Conservation (phyloP, 2,113 vertebrate genomes). For the Scalopus aquaticus region DNA sequence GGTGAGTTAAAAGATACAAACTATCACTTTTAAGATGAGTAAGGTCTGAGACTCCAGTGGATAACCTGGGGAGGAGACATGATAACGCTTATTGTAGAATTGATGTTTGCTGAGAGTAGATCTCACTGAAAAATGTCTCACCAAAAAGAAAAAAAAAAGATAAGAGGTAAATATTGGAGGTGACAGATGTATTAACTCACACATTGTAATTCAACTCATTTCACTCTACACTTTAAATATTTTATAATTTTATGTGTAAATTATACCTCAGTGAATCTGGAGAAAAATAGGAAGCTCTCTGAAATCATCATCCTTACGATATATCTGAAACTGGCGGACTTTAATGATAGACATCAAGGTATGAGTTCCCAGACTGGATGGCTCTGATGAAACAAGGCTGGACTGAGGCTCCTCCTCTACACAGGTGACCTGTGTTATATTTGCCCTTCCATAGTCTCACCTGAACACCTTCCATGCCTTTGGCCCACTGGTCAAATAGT, state of each 20-base stretch:
- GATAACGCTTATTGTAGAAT: no score
- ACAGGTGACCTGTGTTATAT: neutral
- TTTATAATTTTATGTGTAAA: no score
- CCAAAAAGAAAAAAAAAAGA: no score
- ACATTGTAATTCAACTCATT: neutral
- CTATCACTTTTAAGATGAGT: no score
- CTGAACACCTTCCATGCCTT: neutral
- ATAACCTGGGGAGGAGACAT: no score
- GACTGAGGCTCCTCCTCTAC: neutral
- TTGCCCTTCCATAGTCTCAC: neutral
- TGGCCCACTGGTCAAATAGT: neutral
- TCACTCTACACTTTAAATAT: no score
- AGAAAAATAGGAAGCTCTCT: neutral
- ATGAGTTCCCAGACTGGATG: neutral
- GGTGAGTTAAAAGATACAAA: no score
- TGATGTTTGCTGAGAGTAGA: no score
- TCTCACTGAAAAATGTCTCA: no score
- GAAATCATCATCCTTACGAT: neutral
- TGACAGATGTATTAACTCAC: neutral
- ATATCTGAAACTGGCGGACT: neutral
- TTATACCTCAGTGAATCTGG: no score
- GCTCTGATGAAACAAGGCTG: neutral
- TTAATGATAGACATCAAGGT: neutral
- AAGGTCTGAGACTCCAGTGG: neutral
- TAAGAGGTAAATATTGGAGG: no score